Conservation (phyloP, 2,888 invertebrate genomes). For the Thymelicus sylvestris region DNA sequence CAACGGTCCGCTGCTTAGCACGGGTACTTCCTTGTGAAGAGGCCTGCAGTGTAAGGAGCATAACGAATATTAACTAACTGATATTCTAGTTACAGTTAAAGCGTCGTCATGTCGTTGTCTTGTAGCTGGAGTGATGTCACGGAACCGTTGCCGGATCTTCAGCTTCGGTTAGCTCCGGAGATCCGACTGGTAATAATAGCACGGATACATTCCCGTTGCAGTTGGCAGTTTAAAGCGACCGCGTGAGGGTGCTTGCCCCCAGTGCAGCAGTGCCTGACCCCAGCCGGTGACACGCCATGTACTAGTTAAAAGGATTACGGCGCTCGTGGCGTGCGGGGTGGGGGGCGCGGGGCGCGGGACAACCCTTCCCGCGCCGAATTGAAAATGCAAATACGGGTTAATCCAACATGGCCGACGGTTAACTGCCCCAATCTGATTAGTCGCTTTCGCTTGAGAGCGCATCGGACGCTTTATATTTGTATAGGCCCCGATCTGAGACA, state of each 20-base stretch:
- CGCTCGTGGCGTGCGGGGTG: slow-evolving; percentile 41
- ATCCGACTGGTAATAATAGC: slow-evolving; percentile 13
- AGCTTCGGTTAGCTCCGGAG: too few species aligned
- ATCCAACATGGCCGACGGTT: slow-evolving; percentile 60
- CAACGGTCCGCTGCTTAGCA: too few species aligned
- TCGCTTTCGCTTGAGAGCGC: not conserved
- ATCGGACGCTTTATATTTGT: too few species aligned
- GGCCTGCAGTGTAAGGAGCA: too few species aligned
- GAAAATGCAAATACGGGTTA: slow-evolving; percentile 72
- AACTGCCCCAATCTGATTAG: slow-evolving; percentile 24
- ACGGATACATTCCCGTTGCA: too few species aligned
- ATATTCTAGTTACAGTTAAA: too few species aligned
- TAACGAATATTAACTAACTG: too few species aligned
- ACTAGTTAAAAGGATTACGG: slow-evolving; percentile 55
- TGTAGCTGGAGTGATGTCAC: too few species aligned
- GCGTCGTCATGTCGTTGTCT: too few species aligned
- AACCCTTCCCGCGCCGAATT: slow-evolving; percentile 49
- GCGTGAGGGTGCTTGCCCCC: slow-evolving; percentile 25
- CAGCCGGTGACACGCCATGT: slow-evolving; percentile 44
- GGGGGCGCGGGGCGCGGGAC: not conserved
- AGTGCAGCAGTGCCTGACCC: not conserved
- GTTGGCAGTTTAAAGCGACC: slow-evolving; percentile 44
- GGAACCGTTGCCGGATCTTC: too few species aligned
- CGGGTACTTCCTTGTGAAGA: too few species aligned
- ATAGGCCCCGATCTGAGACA: too few species aligned